These are phyloP conservation scores for Tenualosa ilisha DNA, from an alignment of 2,797 vertebrate genomes.

Conservation along the genomic window DNA sequence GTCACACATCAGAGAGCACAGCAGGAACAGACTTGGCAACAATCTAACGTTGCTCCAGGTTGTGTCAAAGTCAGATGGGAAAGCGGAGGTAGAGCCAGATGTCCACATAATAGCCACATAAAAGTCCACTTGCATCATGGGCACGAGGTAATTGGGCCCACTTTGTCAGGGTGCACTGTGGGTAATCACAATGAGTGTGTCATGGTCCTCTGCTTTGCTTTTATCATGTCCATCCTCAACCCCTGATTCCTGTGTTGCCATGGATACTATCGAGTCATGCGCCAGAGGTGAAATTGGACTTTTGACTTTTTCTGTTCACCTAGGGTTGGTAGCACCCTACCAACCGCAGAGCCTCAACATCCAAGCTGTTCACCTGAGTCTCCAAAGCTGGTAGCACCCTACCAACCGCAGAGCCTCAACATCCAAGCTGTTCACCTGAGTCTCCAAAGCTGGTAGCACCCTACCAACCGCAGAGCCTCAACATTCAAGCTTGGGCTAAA, in stretches of 20 bases:
- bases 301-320: background rate
- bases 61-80: background rate
- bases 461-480: background rate
- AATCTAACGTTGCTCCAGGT: background rate
- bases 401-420: background rate
- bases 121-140: slow-evolving; percentile 47
- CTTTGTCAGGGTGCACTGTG: slow-evolving; percentile 42
- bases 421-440: too few species aligned
- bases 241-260: slow-evolving; percentile 57
- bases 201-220: slow-evolving; percentile 32
- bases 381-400: background rate
- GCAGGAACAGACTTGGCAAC: background rate
- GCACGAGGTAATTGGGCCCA: slow-evolving; percentile 44
- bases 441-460: background rate
- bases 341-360: background rate
- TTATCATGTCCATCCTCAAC: slow-evolving; percentile 42
- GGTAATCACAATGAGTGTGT: slow-evolving; percentile 56
- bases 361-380: too few species aligned
- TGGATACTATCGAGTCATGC: slow-evolving; percentile 55
- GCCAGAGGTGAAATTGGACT: background rate
- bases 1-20: too few species aligned
- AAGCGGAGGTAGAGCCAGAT: slow-evolving; percentile 22
- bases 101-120: slow-evolving; percentile 29
- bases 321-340: background rate
- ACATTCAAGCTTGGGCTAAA: too few species aligned